A percentile compares a stretch with the other conserved stretches of the same genome.
phyloP scores from a whole-genome alignment of 2,888 invertebrate genomes.

The Perdita meconis region DNA sequence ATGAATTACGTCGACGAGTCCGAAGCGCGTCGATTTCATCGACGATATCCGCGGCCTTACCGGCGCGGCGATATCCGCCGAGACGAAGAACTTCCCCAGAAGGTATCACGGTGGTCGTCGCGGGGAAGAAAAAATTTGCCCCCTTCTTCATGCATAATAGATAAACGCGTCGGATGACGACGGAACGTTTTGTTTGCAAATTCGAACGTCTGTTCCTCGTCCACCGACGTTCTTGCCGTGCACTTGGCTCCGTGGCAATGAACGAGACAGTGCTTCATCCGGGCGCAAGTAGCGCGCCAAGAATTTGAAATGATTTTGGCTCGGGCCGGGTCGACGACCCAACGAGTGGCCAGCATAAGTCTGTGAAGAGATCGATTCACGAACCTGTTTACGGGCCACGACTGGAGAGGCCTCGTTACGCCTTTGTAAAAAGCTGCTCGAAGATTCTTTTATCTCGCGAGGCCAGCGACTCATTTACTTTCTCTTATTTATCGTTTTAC shows the following conservation, averaged over 20 bases:
- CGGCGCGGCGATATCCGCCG: not conserved
- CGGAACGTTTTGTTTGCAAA: constrained; percentile 44
- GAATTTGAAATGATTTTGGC: constrained; percentile 66
- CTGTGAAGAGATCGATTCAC: constrained; percentile 50
- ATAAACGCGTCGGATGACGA: constrained; percentile 28
- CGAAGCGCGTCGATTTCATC: not conserved
- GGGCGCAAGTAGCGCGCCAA: constrained; percentile 47
- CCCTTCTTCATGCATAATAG: constrained; percentile 49
- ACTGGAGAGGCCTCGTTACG: constrained; percentile 36
- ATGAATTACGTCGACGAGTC: constrained; percentile 18
- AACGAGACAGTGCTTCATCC: constrained; percentile 42
- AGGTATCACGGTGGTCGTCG: not conserved
- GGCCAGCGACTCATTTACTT: constrained; percentile 31
- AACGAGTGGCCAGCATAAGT: constrained; percentile 24
- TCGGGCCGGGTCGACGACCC: constrained; percentile 56
- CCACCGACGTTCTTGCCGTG: not conserved
- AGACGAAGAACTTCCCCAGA: not conserved
- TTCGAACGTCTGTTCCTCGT: constrained; percentile 11
- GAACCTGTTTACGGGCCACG: constrained; percentile 58
- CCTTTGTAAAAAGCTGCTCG: constrained; percentile 3
- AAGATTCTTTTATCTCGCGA: constrained; percentile 26
- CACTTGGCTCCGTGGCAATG: constrained; percentile 51
- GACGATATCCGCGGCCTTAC: not conserved
- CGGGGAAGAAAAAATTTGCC: not conserved
- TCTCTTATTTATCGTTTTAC: constrained; percentile 40